Evolutionary conservation across 2,888 invertebrate species (phyloP).

Genomic region (Morpho achilles): DNA sequence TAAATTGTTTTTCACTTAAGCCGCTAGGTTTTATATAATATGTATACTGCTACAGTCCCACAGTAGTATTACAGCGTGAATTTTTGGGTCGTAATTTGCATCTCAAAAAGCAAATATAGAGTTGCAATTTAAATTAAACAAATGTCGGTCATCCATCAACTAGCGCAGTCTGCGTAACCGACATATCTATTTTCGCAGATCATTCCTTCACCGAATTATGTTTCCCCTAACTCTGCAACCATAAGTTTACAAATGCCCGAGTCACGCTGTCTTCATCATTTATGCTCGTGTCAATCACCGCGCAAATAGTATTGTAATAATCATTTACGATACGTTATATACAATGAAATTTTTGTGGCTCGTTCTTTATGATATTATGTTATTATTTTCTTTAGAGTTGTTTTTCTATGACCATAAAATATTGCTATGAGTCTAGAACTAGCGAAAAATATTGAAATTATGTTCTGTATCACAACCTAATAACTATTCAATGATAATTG

Average conservation of each 20-base stretch:
- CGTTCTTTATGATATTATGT: background rate
- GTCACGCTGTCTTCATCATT: constrained; percentile 42
- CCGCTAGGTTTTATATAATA: too few relatives aligned
- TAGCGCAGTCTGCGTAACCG: constrained; percentile 57
- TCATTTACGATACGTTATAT: constrained; percentile 11
- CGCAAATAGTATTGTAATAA: constrained; percentile 23
- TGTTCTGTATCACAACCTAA: too few relatives aligned
- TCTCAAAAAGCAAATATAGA: constrained; percentile 14
- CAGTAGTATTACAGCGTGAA: too few relatives aligned
- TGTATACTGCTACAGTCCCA: too few relatives aligned
- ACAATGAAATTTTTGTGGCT: background rate
- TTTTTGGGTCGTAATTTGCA: background rate
- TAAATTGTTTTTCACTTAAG: too few relatives aligned
- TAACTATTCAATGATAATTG: too few relatives aligned
- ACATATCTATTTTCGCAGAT: constrained; percentile 73
- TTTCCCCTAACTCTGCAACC: constrained; percentile 46
- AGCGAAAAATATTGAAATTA: too few relatives aligned
- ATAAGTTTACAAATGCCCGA: constrained; percentile 29
- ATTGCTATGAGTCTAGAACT: too few relatives aligned
- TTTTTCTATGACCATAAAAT: background rate
- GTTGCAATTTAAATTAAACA: constrained; percentile 37
- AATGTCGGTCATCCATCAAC: constrained; percentile 69
- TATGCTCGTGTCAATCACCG: constrained; percentile 29
- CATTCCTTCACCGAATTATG: constrained; percentile 66
- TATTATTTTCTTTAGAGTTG: background rate